Evolutionary conservation across 2,113 vertebrate genomes (phyloP).

Genomic region (Sander lucioperca): DNA sequence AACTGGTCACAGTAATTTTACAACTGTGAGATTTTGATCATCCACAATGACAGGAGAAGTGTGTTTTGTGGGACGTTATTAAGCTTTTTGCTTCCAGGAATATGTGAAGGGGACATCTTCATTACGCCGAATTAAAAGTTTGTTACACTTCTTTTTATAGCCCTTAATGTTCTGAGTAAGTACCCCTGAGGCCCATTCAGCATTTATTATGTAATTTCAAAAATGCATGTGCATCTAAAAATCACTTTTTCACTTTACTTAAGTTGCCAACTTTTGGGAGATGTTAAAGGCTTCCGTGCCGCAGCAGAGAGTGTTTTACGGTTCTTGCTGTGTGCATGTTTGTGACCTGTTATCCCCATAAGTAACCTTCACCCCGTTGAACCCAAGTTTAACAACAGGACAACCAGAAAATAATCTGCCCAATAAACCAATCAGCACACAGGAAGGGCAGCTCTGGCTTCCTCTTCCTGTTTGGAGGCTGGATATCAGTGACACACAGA

Average conservation of each 20-base stretch:
- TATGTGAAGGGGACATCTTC: conserved; percentile 21
- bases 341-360: background rate
- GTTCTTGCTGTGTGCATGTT: background rate
- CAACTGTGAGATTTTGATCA: background rate
- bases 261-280: conserved; percentile 33
- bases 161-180: conserved; percentile 24
- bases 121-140: conserved; percentile 27
- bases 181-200: conserved; percentile 59
- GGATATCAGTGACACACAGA: conserved; percentile 47
- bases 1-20: background rate
- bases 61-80: background rate
- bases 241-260: background rate
- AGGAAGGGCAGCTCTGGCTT: conserved; percentile 66
- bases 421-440: conserved; percentile 59
- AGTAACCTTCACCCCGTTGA: conserved; percentile 27
- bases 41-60: conserved; percentile 31
- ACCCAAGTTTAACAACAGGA: conserved; percentile 44
- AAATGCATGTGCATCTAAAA: conserved; percentile 35
- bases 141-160: background rate
- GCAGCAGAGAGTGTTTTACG: conserved; percentile 1
- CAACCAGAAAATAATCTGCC: conserved; percentile 50
- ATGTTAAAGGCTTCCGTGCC: background rate
- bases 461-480: conserved; percentile 73
- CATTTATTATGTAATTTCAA: conserved; percentile 63
- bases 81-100: conserved; percentile 3